Evolutionary conservation across 2,113 vertebrate genomes (phyloP).

Genomic region (Jacana jacana): DNA sequence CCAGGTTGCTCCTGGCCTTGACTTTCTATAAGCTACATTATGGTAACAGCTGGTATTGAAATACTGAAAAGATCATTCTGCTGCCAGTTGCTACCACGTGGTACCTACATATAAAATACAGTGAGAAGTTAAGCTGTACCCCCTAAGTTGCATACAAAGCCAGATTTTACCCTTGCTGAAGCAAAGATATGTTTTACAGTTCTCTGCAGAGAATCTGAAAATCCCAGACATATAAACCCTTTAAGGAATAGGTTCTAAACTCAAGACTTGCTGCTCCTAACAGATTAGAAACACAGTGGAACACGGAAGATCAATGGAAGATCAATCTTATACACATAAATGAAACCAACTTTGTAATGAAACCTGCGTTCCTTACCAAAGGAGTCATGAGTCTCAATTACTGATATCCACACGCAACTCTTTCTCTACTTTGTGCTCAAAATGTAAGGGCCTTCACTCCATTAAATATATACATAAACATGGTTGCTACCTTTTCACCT

Average conservation of each 20-base stretch:
- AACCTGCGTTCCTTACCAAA: neutral
- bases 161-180: neutral
- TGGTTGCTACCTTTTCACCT: neutral
- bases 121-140: neutral
- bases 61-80: neutral
- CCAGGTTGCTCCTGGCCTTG: too few species aligned
- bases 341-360: neutral
- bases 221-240: neutral
- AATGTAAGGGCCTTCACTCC: neutral
- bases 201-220: neutral
- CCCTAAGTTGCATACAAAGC: neutral
- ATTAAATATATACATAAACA: neutral
- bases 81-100: neutral
- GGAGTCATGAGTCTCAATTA: neutral
- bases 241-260: neutral
- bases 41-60: neutral
- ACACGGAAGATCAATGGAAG: fast-evolving
- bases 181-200: neutral
- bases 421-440: neutral
- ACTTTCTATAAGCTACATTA: neutral
- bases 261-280: neutral
- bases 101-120: neutral
- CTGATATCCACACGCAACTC: neutral
- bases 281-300: neutral
- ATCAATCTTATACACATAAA: neutral